phyloP scores from a whole-genome alignment of 2,113 vertebrate species.

The Osmerus mordax region DNA sequence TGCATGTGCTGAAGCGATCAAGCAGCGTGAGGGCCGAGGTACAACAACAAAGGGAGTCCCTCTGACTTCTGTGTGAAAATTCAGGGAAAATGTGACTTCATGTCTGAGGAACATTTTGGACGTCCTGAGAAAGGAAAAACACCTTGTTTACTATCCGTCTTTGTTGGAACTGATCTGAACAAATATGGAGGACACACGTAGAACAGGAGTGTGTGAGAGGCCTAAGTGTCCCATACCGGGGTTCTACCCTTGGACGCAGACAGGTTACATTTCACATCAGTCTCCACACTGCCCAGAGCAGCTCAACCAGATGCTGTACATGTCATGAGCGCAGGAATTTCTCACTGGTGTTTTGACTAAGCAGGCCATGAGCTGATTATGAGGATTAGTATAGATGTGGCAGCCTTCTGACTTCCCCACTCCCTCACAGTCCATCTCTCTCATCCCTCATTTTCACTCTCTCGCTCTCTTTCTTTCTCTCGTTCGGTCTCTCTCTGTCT shows the following conservation, averaged over 20 bases:
- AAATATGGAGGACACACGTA: too few species aligned
- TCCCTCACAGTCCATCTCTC: conserved; percentile 6
- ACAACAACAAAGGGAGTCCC: background rate
- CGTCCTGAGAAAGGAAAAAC: background rate
- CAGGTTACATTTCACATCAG: conserved; percentile 43
- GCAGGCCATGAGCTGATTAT: conserved; percentile 62
- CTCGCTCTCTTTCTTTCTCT: conserved; percentile 43
- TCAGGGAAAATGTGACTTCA: background rate
- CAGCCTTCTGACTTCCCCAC: conserved; percentile 29
- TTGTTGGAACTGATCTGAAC: too few species aligned
- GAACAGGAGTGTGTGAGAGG: too few species aligned
- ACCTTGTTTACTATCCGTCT: too few species aligned
- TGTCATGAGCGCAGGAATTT: conserved; percentile 49
- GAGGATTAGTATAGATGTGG: conserved; percentile 59
- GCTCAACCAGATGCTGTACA: conserved; percentile 39
- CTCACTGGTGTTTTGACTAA: conserved; percentile 63
- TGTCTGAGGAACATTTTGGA: background rate
- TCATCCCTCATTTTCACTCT: conserved; percentile 6
- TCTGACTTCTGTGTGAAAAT: background rate
- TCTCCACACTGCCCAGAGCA: conserved; percentile 26
- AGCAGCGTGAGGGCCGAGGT: background rate
- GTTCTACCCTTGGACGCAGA: too few species aligned
- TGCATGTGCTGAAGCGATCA: background rate
- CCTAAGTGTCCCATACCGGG: too few species aligned
- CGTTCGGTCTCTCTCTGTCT: background rate